phyloP scores from a whole-genome alignment of 2,888 invertebrate species.

The Meiosimyza platycephala region DNA sequence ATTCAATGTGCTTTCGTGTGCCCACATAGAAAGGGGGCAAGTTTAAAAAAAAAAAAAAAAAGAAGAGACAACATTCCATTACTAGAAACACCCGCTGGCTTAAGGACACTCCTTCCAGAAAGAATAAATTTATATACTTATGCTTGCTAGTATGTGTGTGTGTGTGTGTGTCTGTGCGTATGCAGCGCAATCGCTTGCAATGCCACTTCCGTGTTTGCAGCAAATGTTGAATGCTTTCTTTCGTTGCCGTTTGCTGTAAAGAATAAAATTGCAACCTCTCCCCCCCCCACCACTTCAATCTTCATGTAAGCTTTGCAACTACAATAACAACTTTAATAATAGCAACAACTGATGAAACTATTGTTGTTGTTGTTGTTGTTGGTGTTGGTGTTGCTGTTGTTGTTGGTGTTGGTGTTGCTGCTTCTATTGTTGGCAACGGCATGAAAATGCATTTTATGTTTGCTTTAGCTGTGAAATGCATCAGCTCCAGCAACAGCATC shows the following conservation, averaged over 20 bases:
- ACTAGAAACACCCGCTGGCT: background rate
- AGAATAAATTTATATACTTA: constrained; percentile 1
- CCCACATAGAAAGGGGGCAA: no score
- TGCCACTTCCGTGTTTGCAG: constrained; percentile 15
- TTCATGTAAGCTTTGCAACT: constrained; percentile 4
- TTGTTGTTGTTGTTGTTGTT: constrained; percentile 3
- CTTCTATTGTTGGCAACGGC: constrained; percentile 1
- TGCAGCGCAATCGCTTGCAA: constrained; percentile 21
- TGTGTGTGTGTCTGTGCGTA: constrained; percentile 30
- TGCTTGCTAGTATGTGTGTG: background rate
- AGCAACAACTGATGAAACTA: constrained; percentile 14
- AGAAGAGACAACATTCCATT: no score
- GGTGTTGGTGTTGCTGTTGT: background rate
- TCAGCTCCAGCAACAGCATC: background rate
- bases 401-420: background rate
- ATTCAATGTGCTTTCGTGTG: constrained; percentile 4
- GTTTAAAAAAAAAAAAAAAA: no score
- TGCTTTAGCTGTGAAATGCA: constrained; percentile 15
- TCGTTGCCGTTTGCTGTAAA: constrained; percentile 2
- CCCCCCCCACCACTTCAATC: background rate
- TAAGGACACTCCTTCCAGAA: background rate
- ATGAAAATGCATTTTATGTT: constrained; percentile 23
- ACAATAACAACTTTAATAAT: constrained; percentile 9
- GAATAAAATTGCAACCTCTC: background rate
- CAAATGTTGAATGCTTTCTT: constrained; percentile 4